Base-by-base conservation (phyloP, 2,888 invertebrate genomes). In the Rhodophaea formosa region DNA sequence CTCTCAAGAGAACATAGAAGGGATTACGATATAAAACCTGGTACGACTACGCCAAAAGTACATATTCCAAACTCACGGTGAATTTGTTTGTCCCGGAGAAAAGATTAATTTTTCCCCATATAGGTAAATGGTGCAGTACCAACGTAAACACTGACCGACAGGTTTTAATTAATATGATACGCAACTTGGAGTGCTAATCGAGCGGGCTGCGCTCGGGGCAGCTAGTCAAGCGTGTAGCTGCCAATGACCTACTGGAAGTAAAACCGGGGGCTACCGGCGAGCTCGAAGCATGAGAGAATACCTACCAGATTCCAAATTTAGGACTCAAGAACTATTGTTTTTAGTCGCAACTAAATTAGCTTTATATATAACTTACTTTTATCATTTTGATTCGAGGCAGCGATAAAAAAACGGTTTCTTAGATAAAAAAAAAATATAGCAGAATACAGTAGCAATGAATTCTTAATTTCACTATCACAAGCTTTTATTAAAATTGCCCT, bases 121-220 rank as follows among this genome's bases (percentile, higher is more conserved):
- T 39, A 35, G 10, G 8, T 35, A 8, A n/a, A 10, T 39, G 39
- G 5, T 23, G 23, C 2, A n/a, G 8, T 51, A 51, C n/a, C 15
- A 32, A 51, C 12, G 8, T 14, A 47, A 29, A 35, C 59, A 59
- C 14, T 63, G 59, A 58, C 52, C 58, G 59, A 49, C 57, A 35
- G 15, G 12, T 51, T 51, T 35, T 51, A 35, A 51, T 51, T 51
- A 51, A 30, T 32, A 35, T 35, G 51, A 35, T 51, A 17, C 35
- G 35, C 35, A 51, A 16, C 51, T 51, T 35, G 32, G 15, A 35
- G 30, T 30, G 47, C 47, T 47, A 47, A 47, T 47, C 29, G 29
- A 47, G 47, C 30, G 8, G 32, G n/a, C n/a, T n/a, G n/a, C n/a
- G n/a, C n/a, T n/a, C n/a, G n/a, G n/a, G n/a, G 30, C 17, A 51